phyloP scores from a whole-genome alignment of 2,888 invertebrate genomes.

The Aspidiotus destructor region DNA sequence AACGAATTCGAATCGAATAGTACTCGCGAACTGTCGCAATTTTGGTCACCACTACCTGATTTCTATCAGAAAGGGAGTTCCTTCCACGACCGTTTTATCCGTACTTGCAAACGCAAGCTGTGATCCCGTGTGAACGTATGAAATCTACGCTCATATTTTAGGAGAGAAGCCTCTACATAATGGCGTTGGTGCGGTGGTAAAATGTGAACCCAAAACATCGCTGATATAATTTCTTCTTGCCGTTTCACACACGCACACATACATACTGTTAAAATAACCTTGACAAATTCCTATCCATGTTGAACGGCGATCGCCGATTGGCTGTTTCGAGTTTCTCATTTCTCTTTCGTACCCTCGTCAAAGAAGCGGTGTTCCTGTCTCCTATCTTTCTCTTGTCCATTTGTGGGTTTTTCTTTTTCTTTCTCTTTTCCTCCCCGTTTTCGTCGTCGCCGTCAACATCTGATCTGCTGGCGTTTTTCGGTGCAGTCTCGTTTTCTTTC shows the following conservation, averaged over 20 bases:
- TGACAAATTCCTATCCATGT: slow-evolving; percentile 29
- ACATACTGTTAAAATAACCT: slow-evolving; percentile 5
- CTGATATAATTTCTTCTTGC: slow-evolving; percentile 17
- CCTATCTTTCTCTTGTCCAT: neutral
- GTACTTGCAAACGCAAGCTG: neutral
- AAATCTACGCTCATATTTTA: too few species aligned
- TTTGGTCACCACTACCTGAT: slow-evolving; percentile 27
- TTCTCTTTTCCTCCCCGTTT: neutral
- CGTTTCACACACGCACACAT: slow-evolving; percentile 15
- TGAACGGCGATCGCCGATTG: slow-evolving; percentile 27
- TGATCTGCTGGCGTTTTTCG: neutral
- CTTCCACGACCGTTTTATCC: neutral
- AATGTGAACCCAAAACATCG: slow-evolving; percentile 1
- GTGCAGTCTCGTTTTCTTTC: slow-evolving; percentile 8
- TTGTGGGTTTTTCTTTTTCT: neutral
- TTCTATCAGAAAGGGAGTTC: slow-evolving; percentile 21
- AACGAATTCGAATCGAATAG: neutral
- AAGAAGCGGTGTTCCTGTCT: slow-evolving; percentile 11
- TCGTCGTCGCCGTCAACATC: neutral
- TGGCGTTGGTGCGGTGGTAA: slow-evolving; percentile 18
- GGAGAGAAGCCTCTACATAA: too few species aligned
- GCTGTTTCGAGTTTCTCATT: slow-evolving; percentile 15
- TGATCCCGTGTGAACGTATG: too few species aligned
- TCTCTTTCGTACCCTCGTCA: slow-evolving; percentile 14
- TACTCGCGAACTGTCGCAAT: neutral